phyloP scores from a whole-genome alignment of 1,140 invertebrate species.

The Branchinecta lindahli region DNA sequence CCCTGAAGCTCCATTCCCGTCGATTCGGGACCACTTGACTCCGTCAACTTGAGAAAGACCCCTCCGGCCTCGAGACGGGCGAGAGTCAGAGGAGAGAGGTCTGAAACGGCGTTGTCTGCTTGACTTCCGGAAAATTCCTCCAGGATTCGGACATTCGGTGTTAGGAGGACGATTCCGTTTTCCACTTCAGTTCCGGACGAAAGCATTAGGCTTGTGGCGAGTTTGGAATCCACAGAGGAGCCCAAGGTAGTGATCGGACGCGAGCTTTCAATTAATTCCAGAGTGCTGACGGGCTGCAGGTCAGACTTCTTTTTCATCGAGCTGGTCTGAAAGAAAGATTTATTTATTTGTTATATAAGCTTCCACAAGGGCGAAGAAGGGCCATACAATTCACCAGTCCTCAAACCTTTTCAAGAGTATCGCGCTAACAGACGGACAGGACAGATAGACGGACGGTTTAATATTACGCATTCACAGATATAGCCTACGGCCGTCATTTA shows the following conservation, averaged over 20 bases:
- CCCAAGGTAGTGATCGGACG: slow-evolving; percentile 11
- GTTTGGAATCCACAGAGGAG: background rate
- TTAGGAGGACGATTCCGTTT: slow-evolving; percentile 12
- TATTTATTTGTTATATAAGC: too few species aligned
- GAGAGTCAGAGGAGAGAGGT: slow-evolving; percentile 40
- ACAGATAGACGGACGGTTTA: too few species aligned
- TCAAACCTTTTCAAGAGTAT: too few species aligned
- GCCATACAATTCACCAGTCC: too few species aligned
- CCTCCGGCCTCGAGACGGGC: slow-evolving; percentile 42
- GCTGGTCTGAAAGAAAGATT: slow-evolving; percentile 13
- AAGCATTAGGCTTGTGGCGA: background rate
- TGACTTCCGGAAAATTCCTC: slow-evolving; percentile 42
- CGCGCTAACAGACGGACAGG: too few species aligned
- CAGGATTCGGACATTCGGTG: slow-evolving; percentile 31
- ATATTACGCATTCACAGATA: too few species aligned
- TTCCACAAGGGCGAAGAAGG: too few species aligned
- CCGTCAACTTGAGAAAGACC: slow-evolving; percentile 33
- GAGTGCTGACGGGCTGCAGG: slow-evolving; percentile 31
- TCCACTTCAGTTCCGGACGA: slow-evolving; percentile 11
- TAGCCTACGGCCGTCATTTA: too few species aligned
- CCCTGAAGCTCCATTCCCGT: slow-evolving; percentile 18
- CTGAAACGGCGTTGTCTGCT: slow-evolving; percentile 44
- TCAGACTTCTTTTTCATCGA: slow-evolving; percentile 24
- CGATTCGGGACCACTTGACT: slow-evolving; percentile 12
- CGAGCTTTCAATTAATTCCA: slow-evolving; percentile 47